Conservation (phyloP, 2,113 vertebrate genomes). For the Chloropsis cyanopogon region DNA sequence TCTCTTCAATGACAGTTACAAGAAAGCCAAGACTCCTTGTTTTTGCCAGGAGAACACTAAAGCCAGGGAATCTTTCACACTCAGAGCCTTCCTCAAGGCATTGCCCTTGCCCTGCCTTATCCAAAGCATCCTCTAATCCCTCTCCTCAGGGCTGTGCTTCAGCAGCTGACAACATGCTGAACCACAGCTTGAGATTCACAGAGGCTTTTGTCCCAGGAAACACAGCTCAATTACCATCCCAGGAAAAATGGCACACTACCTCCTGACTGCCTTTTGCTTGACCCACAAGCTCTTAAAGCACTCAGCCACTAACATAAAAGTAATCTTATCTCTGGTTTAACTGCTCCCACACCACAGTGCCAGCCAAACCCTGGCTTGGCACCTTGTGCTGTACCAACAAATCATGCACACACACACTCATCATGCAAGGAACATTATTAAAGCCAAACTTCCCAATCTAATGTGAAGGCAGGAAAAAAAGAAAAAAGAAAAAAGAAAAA, state of each 20-base stretch:
- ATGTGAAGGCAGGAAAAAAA: too few species aligned
- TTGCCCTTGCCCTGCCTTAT: background rate
- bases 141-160: background rate
- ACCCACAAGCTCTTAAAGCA: background rate
- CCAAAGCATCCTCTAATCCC: background rate
- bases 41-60: background rate
- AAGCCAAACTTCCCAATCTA: background rate
- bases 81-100: background rate
- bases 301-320: background rate
- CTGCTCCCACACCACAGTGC: background rate
- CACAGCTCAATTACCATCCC: background rate
- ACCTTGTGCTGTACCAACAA: background rate
- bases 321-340: background rate
- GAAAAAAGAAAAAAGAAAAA: accelerated
- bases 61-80: background rate
- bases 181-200: background rate
- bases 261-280: background rate
- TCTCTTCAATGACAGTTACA: background rate
- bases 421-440: background rate
- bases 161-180: background rate
- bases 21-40: background rate
- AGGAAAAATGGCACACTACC: background rate
- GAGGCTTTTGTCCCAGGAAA: background rate
- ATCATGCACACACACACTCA: accelerated
- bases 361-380: background rate